A percentile compares a stretch with the other conserved stretches of the same genome.
phyloP scores from a whole-genome alignment of 2,113 vertebrate genomes.

The Meriones unguiculatus region DNA sequence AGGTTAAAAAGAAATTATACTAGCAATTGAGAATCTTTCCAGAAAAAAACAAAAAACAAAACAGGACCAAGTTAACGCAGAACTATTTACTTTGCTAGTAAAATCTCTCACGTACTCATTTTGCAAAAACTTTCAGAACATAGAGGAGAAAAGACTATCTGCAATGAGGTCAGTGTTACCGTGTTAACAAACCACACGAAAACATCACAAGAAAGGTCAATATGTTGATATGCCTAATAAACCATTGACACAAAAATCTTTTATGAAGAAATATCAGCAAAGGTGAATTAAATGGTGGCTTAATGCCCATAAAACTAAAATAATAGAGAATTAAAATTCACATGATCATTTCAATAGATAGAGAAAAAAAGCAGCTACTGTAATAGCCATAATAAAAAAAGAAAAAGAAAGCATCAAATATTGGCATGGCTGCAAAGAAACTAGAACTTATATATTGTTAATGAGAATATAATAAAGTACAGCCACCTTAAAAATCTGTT shows the following conservation, averaged over 20 bases:
- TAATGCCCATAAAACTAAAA: background rate
- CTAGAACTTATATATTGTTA: background rate
- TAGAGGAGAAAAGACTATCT: background rate
- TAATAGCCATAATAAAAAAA: background rate
- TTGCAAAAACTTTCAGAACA: background rate
- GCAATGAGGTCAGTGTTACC: background rate
- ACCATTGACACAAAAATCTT: background rate
- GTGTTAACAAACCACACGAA: background rate
- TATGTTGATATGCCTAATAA: background rate
- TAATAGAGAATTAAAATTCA: constrained; percentile 6
- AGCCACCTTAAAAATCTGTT: constrained; percentile 8
- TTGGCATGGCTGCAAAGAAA: background rate
- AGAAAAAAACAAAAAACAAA: background rate
- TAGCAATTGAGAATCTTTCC: background rate
- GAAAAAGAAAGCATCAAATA: background rate
- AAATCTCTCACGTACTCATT: background rate
- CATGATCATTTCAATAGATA: background rate
- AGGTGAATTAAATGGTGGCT: constrained; percentile 9
- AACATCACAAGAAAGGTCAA: background rate
- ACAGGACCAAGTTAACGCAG: background rate
- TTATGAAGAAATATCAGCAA: background rate
- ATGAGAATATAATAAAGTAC: background rate
- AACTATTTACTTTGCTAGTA: background rate
- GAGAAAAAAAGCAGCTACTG: background rate
- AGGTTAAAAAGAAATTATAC: background rate